These are phyloP conservation scores for Oeneis ivallda DNA, from an alignment of 2,888 invertebrate species.

Conservation along the genomic window DNA sequence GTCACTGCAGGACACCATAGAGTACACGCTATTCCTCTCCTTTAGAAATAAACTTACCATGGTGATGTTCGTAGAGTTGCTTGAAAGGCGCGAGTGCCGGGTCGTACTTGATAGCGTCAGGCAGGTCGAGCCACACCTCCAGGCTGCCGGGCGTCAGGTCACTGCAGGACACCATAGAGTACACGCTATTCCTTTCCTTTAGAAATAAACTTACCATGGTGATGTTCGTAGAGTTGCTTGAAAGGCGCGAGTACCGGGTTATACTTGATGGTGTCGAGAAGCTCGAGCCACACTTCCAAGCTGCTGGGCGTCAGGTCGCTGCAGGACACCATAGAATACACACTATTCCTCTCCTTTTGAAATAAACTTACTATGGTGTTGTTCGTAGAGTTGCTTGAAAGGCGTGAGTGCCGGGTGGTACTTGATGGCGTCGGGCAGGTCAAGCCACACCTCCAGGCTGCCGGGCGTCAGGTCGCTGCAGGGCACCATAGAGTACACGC, in stretches of 20 bases:
- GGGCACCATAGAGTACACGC: slow-evolving; percentile 73
- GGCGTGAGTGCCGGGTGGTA: slow-evolving; percentile 84
- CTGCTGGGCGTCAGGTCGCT: slow-evolving; percentile 83
- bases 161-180: slow-evolving; percentile 75
- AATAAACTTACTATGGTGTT: slow-evolving; percentile 43
- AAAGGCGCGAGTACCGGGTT: slow-evolving; percentile 85
- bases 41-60: too few relatives aligned
- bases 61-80: slow-evolving; percentile 28
- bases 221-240: slow-evolving; percentile 48
- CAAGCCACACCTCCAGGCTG: slow-evolving; percentile 84
- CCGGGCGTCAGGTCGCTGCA: slow-evolving; percentile 83
- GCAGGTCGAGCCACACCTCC: slow-evolving; percentile 84
- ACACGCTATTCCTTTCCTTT: slow-evolving; percentile 49
- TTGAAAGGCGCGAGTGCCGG: slow-evolving; percentile 84
- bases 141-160: slow-evolving; percentile 83
- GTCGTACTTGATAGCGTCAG: slow-evolving; percentile 84
- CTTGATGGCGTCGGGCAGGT: slow-evolving; percentile 84
- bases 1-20: slow-evolving; percentile 78
- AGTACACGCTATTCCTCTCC: slow-evolving; percentile 58
- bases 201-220: too few relatives aligned
- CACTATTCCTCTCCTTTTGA: slow-evolving; percentile 39
- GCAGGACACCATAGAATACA: slow-evolving; percentile 74
- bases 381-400: slow-evolving; percentile 78
- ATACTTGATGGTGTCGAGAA: slow-evolving; percentile 84
- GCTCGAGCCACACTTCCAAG: slow-evolving; percentile 83